These are phyloP conservation scores for Morpho helenor DNA, from an alignment of 2,888 invertebrate species.

Conservation along the genomic window DNA sequence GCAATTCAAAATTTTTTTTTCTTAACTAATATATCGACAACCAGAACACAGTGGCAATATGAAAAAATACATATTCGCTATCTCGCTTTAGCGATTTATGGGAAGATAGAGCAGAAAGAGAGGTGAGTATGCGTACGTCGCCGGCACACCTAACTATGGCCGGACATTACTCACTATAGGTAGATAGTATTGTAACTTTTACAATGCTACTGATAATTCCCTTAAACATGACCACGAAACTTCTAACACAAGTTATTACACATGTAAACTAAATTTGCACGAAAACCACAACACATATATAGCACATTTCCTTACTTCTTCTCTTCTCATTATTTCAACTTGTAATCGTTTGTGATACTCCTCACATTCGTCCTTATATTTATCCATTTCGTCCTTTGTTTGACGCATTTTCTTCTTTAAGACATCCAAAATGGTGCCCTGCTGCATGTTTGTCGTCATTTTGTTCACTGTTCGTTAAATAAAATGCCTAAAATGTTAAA, in stretches of 20 bases:
- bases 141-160: constrained; percentile 77
- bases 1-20: constrained; percentile 39
- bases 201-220: constrained; percentile 62
- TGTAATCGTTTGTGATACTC: constrained; percentile 97
- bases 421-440: constrained; percentile 96
- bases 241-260: constrained; percentile 43
- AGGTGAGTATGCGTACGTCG: constrained; percentile 77
- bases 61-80: constrained; percentile 55
- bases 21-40: constrained; percentile 45
- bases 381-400: constrained; percentile 99
- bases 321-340: constrained; percentile 96
- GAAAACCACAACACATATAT: constrained; percentile 51
- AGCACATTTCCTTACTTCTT: constrained; percentile 90
- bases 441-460: constrained; percentile 94
- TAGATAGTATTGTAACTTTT: constrained; percentile 55
- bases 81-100: constrained; percentile 55
- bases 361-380: constrained; percentile 98
- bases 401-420: constrained; percentile 99
- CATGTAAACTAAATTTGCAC: constrained; percentile 44
- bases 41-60: constrained; percentile 47
- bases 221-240: constrained; percentile 43
- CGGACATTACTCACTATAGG: constrained; percentile 79
- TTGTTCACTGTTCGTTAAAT: constrained; percentile 66
- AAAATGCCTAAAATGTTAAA: constrained; percentile 62
- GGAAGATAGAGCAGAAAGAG: constrained; percentile 64